These are phyloP conservation scores for Drosophila leontia DNA, from an alignment of 1,140 invertebrate species.

Conservation along the genomic window DNA sequence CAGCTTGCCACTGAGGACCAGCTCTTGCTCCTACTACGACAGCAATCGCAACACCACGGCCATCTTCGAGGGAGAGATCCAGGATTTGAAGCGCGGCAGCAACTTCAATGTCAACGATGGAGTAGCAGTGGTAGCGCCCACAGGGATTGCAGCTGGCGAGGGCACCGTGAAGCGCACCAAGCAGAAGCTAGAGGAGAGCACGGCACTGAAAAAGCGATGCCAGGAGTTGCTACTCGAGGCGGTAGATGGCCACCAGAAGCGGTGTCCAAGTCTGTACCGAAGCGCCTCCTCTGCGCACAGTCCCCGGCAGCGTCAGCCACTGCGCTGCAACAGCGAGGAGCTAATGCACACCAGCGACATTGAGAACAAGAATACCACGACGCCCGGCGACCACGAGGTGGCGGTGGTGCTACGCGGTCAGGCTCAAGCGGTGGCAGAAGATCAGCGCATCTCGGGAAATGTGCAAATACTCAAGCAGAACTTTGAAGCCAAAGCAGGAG, in stretches of 20 bases:
- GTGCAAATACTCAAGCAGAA: slow-evolving; percentile 94
- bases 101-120: slow-evolving; percentile 61
- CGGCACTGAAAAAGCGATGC: slow-evolving; percentile 86
- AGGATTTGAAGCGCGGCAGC: slow-evolving; percentile 72
- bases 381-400: slow-evolving; percentile 37
- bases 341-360: slow-evolving; percentile 83
- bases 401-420: slow-evolving; percentile 55
- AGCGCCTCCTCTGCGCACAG: slow-evolving; percentile 71
- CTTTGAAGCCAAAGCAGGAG: slow-evolving; percentile 91
- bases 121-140: slow-evolving; percentile 77
- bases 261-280: slow-evolving; percentile 65
- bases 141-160: slow-evolving; percentile 85
- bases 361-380: slow-evolving; percentile 76
- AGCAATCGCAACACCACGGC: slow-evolving; percentile 85
- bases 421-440: slow-evolving; percentile 47
- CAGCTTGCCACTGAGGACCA: slow-evolving; percentile 89
- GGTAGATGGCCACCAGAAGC: slow-evolving; percentile 47
- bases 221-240: slow-evolving; percentile 56
- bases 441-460: slow-evolving; percentile 87
- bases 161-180: slow-evolving; percentile 90
- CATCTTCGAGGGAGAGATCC: slow-evolving; percentile 82
- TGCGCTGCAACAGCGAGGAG: slow-evolving; percentile 83
- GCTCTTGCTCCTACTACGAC: slow-evolving; percentile 91
- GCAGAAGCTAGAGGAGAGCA: slow-evolving; percentile 89
- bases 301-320: slow-evolving; percentile 59